These are phyloP conservation scores for Mamestra configurata DNA, from an alignment of 1,140 invertebrate genomes.

Conservation along the genomic window DNA sequence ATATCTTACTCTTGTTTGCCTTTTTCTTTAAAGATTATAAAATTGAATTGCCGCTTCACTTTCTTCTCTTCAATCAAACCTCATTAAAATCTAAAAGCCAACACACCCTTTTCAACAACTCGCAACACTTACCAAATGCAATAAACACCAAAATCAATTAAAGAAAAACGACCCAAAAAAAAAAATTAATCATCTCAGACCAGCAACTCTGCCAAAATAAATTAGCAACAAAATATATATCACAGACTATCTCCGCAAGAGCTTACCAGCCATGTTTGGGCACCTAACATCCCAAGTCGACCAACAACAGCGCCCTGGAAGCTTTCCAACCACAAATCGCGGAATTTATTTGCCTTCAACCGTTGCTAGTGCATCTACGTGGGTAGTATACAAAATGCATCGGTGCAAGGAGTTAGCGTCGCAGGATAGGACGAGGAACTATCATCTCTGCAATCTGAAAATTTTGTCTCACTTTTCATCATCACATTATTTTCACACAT, in stretches of 20 bases:
- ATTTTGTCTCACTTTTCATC: too few species aligned
- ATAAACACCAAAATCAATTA: neutral
- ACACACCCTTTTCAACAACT: too few species aligned
- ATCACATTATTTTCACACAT: too few species aligned
- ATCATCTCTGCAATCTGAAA: too few species aligned
- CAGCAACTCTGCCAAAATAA: constrained; percentile 32
- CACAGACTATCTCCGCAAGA: constrained; percentile 39
- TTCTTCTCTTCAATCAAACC: too few species aligned
- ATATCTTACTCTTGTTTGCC: too few species aligned
- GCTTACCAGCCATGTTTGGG: constrained; percentile 61
- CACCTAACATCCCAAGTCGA: constrained; percentile 63
- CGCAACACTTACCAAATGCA: neutral
- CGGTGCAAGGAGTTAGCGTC: constrained; percentile 48
- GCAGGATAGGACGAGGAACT: constrained; percentile 52
- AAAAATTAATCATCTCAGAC: neutral
- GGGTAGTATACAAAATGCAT: constrained; percentile 73
- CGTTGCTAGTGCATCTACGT: constrained; percentile 79
- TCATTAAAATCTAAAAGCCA: too few species aligned
- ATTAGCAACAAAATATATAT: constrained; percentile 48
- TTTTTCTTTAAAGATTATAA: too few species aligned
- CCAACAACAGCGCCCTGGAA: constrained; percentile 75
- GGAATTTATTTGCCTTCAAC: constrained; percentile 82
- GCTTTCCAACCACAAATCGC: constrained; percentile 82
- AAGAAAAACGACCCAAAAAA: neutral
- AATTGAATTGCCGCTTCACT: too few species aligned